phyloP scores from a whole-genome alignment of 1,140 invertebrate genomes.

The Neotoxoptera formosana region DNA sequence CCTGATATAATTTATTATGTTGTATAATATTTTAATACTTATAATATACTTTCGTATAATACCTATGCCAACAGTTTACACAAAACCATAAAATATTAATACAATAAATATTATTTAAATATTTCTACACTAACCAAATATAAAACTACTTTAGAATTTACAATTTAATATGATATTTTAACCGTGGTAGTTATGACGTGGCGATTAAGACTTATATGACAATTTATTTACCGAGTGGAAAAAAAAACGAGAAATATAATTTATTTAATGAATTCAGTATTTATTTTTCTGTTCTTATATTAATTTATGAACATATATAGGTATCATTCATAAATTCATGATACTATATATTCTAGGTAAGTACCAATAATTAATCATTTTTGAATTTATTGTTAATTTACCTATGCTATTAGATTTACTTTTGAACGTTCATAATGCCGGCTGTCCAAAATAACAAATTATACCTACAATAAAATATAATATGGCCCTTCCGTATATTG shows the following conservation, averaged over 20 bases:
- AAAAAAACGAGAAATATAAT: neutral
- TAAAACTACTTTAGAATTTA: neutral
- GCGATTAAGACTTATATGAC: neutral
- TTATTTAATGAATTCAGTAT: neutral
- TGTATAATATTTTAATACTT: neutral
- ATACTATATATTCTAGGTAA: neutral
- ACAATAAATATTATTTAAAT: neutral
- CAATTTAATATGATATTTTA: neutral
- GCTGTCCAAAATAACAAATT: neutral
- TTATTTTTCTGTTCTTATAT: neutral
- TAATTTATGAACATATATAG: neutral
- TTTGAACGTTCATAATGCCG: neutral
- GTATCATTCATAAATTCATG: neutral
- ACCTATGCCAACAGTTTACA: neutral
- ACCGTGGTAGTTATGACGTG: neutral
- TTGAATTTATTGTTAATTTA: neutral
- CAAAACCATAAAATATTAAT: neutral
- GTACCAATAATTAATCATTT: neutral
- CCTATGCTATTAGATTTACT: neutral
- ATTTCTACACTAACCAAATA: neutral
- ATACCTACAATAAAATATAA: neutral
- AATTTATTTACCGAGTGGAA: neutral
- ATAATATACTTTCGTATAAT: neutral
- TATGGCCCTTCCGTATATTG: neutral
- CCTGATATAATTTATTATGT: slow-evolving; percentile 5